Evolutionary conservation across 2,797 vertebrate genomes (phyloP).

Genomic region (Sebastes umbrosus): DNA sequence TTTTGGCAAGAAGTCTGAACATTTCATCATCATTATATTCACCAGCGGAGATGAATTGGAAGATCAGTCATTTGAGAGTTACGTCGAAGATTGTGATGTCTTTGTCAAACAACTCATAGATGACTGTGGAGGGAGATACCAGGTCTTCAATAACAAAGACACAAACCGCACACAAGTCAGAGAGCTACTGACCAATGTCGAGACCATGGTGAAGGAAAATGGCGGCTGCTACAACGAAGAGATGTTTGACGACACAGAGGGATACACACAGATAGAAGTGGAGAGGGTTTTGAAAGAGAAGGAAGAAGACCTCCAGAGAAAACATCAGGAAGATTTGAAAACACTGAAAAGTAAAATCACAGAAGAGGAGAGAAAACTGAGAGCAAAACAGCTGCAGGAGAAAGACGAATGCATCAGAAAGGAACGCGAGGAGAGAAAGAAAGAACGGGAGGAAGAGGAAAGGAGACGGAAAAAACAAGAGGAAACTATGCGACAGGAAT

Average conservation of each 20-base stretch:
- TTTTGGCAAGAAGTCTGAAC: slow-evolving; percentile 15
- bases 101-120: slow-evolving; percentile 6
- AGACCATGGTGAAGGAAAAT: not conserved
- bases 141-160: slow-evolving; percentile 30
- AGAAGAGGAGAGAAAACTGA: not conserved
- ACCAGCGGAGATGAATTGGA: slow-evolving; percentile 35
- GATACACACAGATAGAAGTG: not conserved
- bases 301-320: not conserved
- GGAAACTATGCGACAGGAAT: not conserved
- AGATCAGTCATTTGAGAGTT: not conserved
- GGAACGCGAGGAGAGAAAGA: slow-evolving; percentile 9
- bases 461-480: slow-evolving; percentile 5
- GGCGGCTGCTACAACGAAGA: slow-evolving; percentile 14
- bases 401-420: not conserved
- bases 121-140: slow-evolving; percentile 27
- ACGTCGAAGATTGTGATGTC: not conserved
- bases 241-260: slow-evolving; percentile 4
- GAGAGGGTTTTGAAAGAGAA: slow-evolving; percentile 1
- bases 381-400: slow-evolving; percentile 10
- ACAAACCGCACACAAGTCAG: slow-evolving; percentile 10
- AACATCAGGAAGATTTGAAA: not conserved
- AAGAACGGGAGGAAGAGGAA: slow-evolving; percentile 1
- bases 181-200: slow-evolving; percentile 19
- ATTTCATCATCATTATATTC: slow-evolving; percentile 35
- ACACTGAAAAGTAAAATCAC: not conserved